A percentile compares a stretch with the other conserved stretches of the same genome.
Conservation (phyloP, 2,113 vertebrate genomes). For the Mirza zaza region DNA sequence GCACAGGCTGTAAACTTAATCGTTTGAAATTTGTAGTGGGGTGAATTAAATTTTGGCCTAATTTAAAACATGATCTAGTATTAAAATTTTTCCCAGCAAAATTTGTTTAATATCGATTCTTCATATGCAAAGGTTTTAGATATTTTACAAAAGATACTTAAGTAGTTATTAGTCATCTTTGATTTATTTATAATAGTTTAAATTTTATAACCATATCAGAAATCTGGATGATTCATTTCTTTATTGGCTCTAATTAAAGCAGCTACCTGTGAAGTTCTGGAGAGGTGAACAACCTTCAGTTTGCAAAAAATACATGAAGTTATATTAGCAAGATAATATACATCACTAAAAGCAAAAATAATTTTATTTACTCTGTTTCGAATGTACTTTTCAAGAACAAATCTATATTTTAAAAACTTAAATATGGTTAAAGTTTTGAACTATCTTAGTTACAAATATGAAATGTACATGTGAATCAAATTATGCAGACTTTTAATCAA, state of each 20-base stretch:
- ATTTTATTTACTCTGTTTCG: slow-evolving; percentile 45
- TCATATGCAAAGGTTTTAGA: slow-evolving; percentile 42
- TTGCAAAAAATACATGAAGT: slow-evolving; percentile 32
- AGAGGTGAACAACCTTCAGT: slow-evolving; percentile 42
- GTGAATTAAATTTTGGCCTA: slow-evolving; percentile 66
- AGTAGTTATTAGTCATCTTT: slow-evolving; percentile 37
- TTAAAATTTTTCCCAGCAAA: slow-evolving; percentile 56
- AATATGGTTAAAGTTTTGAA: slow-evolving; percentile 21
- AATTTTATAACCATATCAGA: slow-evolving; percentile 34
- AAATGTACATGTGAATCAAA: slow-evolving; percentile 5
- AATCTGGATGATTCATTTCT: slow-evolving; percentile 56
- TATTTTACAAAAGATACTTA: slow-evolving; percentile 45
- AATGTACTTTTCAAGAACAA: slow-evolving; percentile 48
- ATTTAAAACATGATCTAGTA: slow-evolving; percentile 62
- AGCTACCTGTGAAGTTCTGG: slow-evolving; percentile 44
- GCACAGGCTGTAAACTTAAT: slow-evolving; percentile 69
- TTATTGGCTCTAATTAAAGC: slow-evolving; percentile 44
- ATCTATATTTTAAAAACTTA: slow-evolving; percentile 29
- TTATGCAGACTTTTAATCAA: neutral
- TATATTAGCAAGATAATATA: slow-evolving; percentile 53
- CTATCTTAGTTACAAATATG: slow-evolving; percentile 5
- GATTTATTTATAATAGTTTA: slow-evolving; percentile 61
- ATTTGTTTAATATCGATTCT: slow-evolving; percentile 50
- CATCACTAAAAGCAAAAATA: slow-evolving; percentile 55
- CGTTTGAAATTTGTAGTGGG: slow-evolving; percentile 58